Base-by-base conservation (phyloP, 2,888 invertebrate genomes). In the Biston stratarius region DNA sequence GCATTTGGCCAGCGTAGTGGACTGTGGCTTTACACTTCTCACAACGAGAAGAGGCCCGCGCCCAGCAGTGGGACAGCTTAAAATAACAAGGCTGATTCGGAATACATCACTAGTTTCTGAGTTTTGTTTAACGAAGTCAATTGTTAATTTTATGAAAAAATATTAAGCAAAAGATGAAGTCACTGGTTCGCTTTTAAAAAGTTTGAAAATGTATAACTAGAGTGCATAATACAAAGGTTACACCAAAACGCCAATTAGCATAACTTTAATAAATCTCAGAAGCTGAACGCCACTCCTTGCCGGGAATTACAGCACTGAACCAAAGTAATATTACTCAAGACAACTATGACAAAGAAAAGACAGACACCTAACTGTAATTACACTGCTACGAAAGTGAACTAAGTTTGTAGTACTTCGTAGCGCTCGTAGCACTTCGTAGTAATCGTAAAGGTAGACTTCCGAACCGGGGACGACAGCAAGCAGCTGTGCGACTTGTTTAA, bases 291-390 rank as follows among this genome's bases (percentile, higher is more conserved):
- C 74, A 75, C 70, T 75, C 69, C 71, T 69, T 69, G 72, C 68
- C 56, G 56, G 65, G 67, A 74, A 75, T 77, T 76, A 69, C 73
- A 75, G 75, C 76, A 73, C 72, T 74, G 71, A 77, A 77, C 77
- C 73, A 75, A 80, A 78, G 78, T 79, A 77, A 81, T 82, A 81
- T 80, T 77, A 79, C 74, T 74, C 73, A 74, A 77, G 74, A 74
- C 76, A 71, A 75, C 76, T 74, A 74, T 73, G 70, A 77, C 74
- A 74, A 71, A 74, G 73, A 76, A 75, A 77, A 78, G 78, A 79
- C 81, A 77, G 78, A 72, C 74, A 81, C 79, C 79, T 74, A 76
- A 79, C 78, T 80, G 76, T 83, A 84, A 84, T 84, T 84, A 85
- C 83, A 73, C 76, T 74, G 75, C 81, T 81, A 80, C 83, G 75